phyloP scores from a whole-genome alignment of 2,888 invertebrate genomes.

The Drosophila niveifrons region DNA sequence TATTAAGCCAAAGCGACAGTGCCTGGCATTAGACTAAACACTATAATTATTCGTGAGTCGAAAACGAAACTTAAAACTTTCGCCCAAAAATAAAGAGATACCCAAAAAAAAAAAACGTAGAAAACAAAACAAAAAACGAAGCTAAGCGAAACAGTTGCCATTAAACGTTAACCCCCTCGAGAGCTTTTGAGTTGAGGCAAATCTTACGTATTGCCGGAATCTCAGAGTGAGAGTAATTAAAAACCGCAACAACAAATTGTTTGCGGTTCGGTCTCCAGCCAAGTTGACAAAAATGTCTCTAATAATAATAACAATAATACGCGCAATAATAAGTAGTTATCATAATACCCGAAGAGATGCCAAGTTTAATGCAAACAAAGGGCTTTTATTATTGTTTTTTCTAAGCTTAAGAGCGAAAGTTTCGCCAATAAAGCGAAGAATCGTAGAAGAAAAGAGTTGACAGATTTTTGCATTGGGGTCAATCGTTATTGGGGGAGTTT shows the following conservation, averaged over 20 bases:
- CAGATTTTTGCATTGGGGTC: slow-evolving; percentile 61
- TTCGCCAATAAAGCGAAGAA: slow-evolving; percentile 49
- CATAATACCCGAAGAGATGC: slow-evolving; percentile 38
- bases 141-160: slow-evolving; percentile 70
- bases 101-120: neutral
- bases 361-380: slow-evolving; percentile 56
- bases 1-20: slow-evolving; percentile 43
- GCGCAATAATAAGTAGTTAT: slow-evolving; percentile 44
- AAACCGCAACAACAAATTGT: slow-evolving; percentile 52
- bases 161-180: slow-evolving; percentile 54
- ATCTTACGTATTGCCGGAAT: slow-evolving; percentile 56
- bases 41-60: slow-evolving; percentile 56
- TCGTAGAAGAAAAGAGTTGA: slow-evolving; percentile 52
- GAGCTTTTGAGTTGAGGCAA: slow-evolving; percentile 31
- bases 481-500: slow-evolving; percentile 63
- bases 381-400: slow-evolving; percentile 15
- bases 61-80: slow-evolving; percentile 59
- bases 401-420: slow-evolving; percentile 67
- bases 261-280: slow-evolving; percentile 14
- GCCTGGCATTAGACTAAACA: slow-evolving; percentile 41
- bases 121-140: slow-evolving; percentile 15
- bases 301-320: slow-evolving; percentile 43
- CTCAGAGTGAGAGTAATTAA: slow-evolving; percentile 54
- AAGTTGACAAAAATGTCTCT: slow-evolving; percentile 54
- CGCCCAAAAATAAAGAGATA: slow-evolving; percentile 47